Percentiles rank a stretch among this genome's conserved stretches.
Conservation (phyloP, 2,797 vertebrate species). For the Rhabdomys pumilio region DNA sequence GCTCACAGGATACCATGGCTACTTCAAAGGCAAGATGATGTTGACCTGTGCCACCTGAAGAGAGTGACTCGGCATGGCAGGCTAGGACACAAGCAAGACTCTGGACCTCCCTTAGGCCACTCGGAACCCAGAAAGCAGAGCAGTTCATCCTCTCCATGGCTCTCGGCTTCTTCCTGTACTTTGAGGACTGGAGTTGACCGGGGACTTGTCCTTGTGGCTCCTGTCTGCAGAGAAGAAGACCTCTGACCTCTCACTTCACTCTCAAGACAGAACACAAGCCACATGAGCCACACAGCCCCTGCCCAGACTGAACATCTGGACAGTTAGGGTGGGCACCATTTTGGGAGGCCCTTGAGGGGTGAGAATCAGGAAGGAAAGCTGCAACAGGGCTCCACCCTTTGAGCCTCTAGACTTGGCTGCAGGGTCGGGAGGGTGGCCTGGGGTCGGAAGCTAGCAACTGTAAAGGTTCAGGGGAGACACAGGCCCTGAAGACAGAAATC, state of each 20-base stretch:
- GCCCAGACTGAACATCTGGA: background rate
- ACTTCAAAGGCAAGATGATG: background rate
- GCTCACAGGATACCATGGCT: accelerated
- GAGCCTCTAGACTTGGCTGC: background rate
- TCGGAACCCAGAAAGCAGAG: background rate
- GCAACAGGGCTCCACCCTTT: no score
- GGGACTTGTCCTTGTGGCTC: background rate
- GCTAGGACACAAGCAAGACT: background rate
- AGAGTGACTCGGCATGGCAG: background rate
- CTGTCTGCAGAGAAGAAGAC: background rate
- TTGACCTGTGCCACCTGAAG: background rate
- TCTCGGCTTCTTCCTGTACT: accelerated
- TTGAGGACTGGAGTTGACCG: background rate
- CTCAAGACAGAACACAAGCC: background rate
- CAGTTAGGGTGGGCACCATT: background rate
- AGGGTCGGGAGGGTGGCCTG: no score
- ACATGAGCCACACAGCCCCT: no score
- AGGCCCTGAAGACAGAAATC: no score
- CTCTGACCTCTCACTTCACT: background rate
- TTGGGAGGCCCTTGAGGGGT: background rate
- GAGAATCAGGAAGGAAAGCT: background rate
- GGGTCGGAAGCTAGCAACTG: background rate
- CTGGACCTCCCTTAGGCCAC: background rate
- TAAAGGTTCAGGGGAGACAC: background rate
- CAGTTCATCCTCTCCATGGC: background rate